These are phyloP conservation scores for Atopsyche davidsoni DNA, from an alignment of 1,140 invertebrate genomes.

Conservation along the genomic window DNA sequence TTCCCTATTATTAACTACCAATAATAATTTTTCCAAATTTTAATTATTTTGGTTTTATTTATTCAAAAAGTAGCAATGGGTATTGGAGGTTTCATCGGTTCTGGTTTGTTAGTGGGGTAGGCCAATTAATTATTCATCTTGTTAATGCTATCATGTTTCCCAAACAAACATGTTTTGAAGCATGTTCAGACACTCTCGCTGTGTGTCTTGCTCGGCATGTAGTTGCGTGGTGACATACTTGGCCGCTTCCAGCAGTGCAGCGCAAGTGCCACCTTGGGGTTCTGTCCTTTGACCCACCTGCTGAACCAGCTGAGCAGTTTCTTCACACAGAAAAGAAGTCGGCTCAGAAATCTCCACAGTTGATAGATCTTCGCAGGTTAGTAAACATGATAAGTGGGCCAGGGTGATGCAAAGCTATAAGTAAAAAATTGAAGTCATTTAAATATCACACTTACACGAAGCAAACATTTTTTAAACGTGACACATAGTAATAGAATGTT, in stretches of 20 bases:
- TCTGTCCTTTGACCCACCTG: conserved; percentile 40
- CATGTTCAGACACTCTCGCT: conserved; percentile 39
- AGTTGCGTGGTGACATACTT: conserved; percentile 45
- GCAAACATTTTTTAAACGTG: too few species aligned
- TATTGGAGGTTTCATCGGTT: too few species aligned
- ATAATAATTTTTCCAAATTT: too few species aligned
- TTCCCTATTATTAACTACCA: too few species aligned
- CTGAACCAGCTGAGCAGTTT: conserved; percentile 37
- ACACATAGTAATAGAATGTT: too few species aligned
- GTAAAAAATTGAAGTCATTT: conserved; percentile 23
- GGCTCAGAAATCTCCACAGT: conserved; percentile 42
- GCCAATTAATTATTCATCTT: too few species aligned
- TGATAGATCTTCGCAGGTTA: conserved; percentile 37
- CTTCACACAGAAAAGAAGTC: conserved; percentile 40
- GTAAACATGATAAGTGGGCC: conserved; percentile 40
- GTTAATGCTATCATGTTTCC: too few species aligned
- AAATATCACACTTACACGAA: too few species aligned
- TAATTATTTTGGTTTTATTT: too few species aligned
- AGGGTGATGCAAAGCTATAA: conserved; percentile 45
- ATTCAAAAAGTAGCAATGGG: too few species aligned
- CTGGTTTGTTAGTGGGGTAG: too few species aligned
- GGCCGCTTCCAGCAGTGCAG: conserved; percentile 41
- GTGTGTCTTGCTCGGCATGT: conserved; percentile 33
- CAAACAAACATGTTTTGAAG: conserved; percentile 46
- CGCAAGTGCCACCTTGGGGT: conserved; percentile 41